phyloP scores from a whole-genome alignment of 2,888 invertebrate genomes.

The Trimorus sp. region DNA sequence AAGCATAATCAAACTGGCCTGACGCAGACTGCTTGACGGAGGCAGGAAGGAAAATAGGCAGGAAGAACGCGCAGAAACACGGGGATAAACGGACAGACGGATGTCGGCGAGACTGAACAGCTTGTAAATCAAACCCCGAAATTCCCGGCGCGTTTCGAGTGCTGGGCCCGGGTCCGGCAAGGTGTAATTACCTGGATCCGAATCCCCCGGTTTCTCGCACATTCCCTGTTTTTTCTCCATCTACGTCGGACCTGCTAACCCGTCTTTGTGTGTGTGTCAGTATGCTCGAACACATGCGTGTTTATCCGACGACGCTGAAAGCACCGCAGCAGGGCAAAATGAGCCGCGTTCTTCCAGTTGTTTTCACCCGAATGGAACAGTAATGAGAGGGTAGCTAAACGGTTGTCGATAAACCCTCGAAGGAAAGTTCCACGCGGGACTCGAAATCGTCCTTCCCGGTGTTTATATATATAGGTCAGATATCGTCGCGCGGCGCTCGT shows the following conservation, averaged over 20 bases:
- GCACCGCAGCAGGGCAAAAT: conserved; percentile 69
- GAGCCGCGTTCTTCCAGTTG: conserved; percentile 69
- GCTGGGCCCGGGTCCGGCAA: conserved; percentile 58
- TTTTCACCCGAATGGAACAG: conserved; percentile 71
- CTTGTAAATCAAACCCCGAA: conserved; percentile 79
- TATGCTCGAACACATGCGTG: conserved; percentile 14
- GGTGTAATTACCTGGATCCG: conserved; percentile 66
- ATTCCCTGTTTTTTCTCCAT: conserved; percentile 43
- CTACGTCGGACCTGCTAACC: background rate
- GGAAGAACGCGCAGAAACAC: conserved; percentile 52
- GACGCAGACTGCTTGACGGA: conserved; percentile 59
- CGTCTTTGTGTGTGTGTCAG: too few species aligned
- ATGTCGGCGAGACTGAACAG: conserved; percentile 70
- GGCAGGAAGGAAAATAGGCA: conserved; percentile 61
- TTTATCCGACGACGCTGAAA: conserved; percentile 61
- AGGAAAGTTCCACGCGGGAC: conserved; percentile 63
- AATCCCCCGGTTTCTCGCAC: conserved; percentile 55
- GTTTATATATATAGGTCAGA: conserved; percentile 62
- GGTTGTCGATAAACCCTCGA: conserved; percentile 67
- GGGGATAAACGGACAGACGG: conserved; percentile 64
- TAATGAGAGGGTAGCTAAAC: conserved; percentile 71
- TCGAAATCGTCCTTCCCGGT: conserved; percentile 56
- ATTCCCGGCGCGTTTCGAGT: conserved; percentile 68
- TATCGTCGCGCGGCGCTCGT: conserved; percentile 41
- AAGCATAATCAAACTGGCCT: conserved; percentile 77